phyloP scores from a whole-genome alignment of 1,140 invertebrate genomes.

The Sesamia nonagrioides region DNA sequence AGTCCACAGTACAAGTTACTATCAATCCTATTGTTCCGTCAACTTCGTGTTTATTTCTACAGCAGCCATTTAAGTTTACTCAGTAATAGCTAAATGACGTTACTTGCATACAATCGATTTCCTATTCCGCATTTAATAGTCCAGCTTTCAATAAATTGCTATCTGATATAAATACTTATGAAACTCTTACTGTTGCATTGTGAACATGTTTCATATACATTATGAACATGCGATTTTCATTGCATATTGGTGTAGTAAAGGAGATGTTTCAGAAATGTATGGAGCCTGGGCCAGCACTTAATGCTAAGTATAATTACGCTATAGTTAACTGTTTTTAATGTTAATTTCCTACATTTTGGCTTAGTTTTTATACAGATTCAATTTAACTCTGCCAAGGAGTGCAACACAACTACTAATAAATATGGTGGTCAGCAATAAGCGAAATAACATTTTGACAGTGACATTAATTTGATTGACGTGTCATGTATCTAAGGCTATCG shows the following conservation, averaged over 20 bases:
- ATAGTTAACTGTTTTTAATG: too few species aligned
- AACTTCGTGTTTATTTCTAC: background rate
- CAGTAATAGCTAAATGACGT: conserved; percentile 19
- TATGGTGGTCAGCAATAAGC: too few species aligned
- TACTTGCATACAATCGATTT: conserved; percentile 31
- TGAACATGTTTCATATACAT: background rate
- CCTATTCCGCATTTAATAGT: conserved; percentile 32
- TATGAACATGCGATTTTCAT: background rate
- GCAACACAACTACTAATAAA: too few species aligned
- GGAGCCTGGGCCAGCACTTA: too few species aligned
- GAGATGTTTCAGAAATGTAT: too few species aligned
- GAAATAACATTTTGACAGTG: too few species aligned
- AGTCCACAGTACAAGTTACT: background rate
- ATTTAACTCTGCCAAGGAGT: too few species aligned
- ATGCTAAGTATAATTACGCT: too few species aligned
- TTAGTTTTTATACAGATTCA: too few species aligned
- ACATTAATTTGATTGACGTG: too few species aligned
- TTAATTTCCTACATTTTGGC: too few species aligned
- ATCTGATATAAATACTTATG: background rate
- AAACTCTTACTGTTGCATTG: background rate
- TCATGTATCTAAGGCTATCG: too few species aligned
- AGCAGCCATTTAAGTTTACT: conserved; percentile 11
- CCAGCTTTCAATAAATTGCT: conserved; percentile 1
- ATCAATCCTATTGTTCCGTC: conserved; percentile 20
- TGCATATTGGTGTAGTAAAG: background rate